phyloP scores from a whole-genome alignment of 92 coral and sea anemone species.

The Hydrozoanthus gracilis region DNA sequence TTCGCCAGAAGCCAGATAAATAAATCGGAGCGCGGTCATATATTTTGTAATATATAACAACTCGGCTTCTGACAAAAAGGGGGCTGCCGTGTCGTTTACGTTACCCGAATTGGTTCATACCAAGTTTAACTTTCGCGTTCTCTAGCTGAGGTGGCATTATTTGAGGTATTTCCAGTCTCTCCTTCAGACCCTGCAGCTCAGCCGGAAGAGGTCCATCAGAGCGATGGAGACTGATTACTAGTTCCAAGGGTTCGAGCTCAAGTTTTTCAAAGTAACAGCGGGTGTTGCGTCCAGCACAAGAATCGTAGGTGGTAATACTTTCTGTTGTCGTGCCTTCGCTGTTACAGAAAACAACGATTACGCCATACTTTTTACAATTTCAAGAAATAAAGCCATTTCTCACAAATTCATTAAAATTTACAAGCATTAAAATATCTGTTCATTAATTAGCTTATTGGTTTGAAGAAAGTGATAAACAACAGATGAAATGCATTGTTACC shows the following conservation, averaged over 20 bases:
- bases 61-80: too few relatives aligned
- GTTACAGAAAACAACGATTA: background rate
- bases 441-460: too few relatives aligned
- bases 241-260: constrained; percentile 64
- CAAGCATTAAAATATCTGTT: too few relatives aligned
- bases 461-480: too few relatives aligned
- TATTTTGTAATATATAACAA: background rate
- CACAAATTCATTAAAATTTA: too few relatives aligned
- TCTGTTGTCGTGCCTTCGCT: constrained; percentile 4
- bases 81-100: background rate
- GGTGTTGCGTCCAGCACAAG: constrained; percentile 1
- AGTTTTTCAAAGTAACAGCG: constrained; percentile 78
- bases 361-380: too few relatives aligned
- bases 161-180: constrained; percentile 79
- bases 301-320: constrained; percentile 2
- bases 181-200: constrained; percentile 74
- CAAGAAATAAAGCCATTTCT: too few relatives aligned
- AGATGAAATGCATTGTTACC: too few relatives aligned
- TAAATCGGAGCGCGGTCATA: too few relatives aligned
- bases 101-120: constrained; percentile 47
- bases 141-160: constrained; percentile 92
- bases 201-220: constrained; percentile 71
- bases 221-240: constrained; percentile 65
- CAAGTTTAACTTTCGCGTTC: constrained; percentile 80
- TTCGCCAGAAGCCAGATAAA: too few relatives aligned